Base-by-base conservation (phyloP, 2,797 vertebrate species). In the Karalla daura region DNA sequence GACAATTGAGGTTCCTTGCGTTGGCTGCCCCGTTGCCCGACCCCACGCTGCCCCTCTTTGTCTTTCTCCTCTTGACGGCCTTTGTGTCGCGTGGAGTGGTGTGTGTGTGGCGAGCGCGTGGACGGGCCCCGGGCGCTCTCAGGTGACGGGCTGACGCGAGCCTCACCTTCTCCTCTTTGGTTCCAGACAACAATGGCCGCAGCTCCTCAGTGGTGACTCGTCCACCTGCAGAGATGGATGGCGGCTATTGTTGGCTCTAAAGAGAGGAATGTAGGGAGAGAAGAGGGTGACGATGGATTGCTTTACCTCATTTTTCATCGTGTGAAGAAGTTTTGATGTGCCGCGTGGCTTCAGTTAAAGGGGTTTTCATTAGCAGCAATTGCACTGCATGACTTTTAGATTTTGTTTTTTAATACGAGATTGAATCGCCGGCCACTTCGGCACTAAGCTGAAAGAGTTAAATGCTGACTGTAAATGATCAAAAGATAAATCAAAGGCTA, bases 101-200 rank as follows among this genome's bases (percentile, higher is more conserved):
- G 86, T 79, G 74, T 55, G 36, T 11, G 39, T 8, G 72, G 75
- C 45, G 55, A 83, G 76, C 86, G 73, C 71, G 70, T 78, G 76
- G 74, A 87, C 20, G 35, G 68, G 72, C 84, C 76, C 61, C 27
- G 52, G 86, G 85, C 37, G 17, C 69, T 86, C 87, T 90, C 90
- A 90, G 88, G 90, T 91, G 91, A 89, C 84, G 32, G 51, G 64
- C 44, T 53, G 72, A 83, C 63, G 63, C 3, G 51, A 75, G 85
- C 80, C 81, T 87, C 80, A 84, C 80, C 76, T n/a, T 83, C 82
- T 78, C 40, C 68, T 75, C 71, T 80, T 76, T 63, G 61, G 67
- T 67, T 84, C 58, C 5, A 28, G 63, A 84, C 59, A 79, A 86
- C 91, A 91, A 90, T 90, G 66, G 83, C 62, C 5, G 7, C 3